These are phyloP conservation scores for Philereme vetulata DNA, from an alignment of 2,888 invertebrate genomes.

Conservation along the genomic window DNA sequence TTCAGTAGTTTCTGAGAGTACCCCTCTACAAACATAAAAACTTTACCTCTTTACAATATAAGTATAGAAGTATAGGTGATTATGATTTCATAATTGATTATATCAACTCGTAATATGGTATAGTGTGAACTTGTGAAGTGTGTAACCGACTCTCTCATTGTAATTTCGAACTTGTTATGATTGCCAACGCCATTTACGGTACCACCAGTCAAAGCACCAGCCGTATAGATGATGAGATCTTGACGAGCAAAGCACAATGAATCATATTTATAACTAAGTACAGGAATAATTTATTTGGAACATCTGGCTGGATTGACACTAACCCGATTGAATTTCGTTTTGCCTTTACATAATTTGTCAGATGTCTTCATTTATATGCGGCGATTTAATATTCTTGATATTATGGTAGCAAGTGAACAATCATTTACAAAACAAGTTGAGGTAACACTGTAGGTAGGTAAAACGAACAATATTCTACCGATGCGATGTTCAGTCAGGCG, in stretches of 20 bases:
- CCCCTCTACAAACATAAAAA: too few relatives aligned
- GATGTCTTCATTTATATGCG: conserved; percentile 31
- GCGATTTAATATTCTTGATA: conserved; percentile 34
- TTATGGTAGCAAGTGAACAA: conserved; percentile 40
- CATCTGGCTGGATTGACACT: conserved; percentile 16
- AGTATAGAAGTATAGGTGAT: too few relatives aligned
- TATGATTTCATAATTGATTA: too few relatives aligned
- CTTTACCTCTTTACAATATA: too few relatives aligned
- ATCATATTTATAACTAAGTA: conserved; percentile 7
- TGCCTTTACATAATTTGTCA: conserved; percentile 25
- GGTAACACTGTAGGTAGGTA: conserved; percentile 57
- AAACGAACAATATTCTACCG: conserved; percentile 62
- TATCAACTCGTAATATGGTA: too few relatives aligned
- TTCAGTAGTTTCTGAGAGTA: too few relatives aligned
- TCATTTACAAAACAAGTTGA: conserved; percentile 52
- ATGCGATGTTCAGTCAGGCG: conserved; percentile 80
- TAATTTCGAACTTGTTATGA: conserved; percentile 9
- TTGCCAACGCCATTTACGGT: conserved; percentile 12
- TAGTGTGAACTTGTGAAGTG: neutral
- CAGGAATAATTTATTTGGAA: conserved; percentile 13
- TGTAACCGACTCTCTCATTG: neutral
- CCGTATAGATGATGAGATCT: conserved; percentile 12
- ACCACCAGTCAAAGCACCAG: neutral
- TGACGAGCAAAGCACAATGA: conserved; percentile 15
- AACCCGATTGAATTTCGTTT: conserved; percentile 22